phyloP scores from a whole-genome alignment of 2,113 vertebrate genomes.

The Lycocorax pyrrhopterus region DNA sequence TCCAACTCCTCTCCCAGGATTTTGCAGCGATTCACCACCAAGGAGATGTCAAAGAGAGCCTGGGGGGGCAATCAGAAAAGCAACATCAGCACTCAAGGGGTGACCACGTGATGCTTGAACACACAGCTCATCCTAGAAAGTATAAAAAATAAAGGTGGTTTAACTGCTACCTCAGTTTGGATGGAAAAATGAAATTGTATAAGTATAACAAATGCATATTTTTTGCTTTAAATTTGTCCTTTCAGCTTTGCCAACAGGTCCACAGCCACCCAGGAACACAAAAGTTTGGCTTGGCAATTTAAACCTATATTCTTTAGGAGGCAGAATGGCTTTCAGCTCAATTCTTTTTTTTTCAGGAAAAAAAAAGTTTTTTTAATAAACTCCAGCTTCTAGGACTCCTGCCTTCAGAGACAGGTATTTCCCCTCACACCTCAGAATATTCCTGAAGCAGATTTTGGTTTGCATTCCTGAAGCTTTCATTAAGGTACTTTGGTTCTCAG shows the following conservation, averaged over 20 bases:
- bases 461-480: neutral
- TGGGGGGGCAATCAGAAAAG: slow-evolving; percentile 16
- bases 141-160: neutral
- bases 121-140: neutral
- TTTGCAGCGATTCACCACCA: slow-evolving; percentile 68
- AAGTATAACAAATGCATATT: neutral
- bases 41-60: slow-evolving; percentile 75
- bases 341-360: neutral
- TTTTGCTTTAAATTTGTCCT: neutral
- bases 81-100: neutral
- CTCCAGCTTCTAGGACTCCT: neutral
- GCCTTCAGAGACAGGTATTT: neutral
- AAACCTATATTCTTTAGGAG: neutral
- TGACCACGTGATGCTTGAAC: neutral
- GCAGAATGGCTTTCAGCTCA: neutral
- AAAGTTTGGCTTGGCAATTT: neutral
- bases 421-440: neutral
- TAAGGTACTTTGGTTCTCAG: neutral
- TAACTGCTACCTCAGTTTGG: neutral
- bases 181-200: neutral
- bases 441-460: neutral
- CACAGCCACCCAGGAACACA: neutral
- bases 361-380: neutral
- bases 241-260: neutral
- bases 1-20: slow-evolving; percentile 76